These are phyloP conservation scores for Maniola hyperantus DNA, from an alignment of 2,888 invertebrate species.

Conservation along the genomic window DNA sequence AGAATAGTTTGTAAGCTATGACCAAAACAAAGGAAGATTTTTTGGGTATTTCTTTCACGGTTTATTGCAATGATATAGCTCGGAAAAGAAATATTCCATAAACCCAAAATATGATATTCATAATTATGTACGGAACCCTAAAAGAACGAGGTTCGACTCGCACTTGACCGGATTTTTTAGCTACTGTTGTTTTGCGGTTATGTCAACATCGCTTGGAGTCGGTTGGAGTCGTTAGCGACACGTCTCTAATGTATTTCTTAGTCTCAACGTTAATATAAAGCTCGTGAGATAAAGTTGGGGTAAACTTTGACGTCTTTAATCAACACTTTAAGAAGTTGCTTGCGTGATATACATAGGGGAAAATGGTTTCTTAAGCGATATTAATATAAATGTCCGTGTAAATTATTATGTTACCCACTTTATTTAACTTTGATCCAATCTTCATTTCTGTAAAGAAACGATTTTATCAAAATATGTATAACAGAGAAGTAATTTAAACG, in stretches of 20 bases:
- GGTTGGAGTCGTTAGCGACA: not conserved
- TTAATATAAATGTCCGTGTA: slow-evolving; percentile 9
- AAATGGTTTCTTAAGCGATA: slow-evolving; percentile 12
- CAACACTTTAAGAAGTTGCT: slow-evolving; percentile 23
- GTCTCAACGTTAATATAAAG: slow-evolving; percentile 7
- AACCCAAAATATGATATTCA: too few species aligned
- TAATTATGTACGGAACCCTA: too few species aligned
- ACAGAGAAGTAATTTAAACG: too few species aligned
- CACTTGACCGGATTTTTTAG: too few species aligned
- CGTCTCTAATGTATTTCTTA: slow-evolving; percentile 9
- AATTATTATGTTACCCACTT: not conserved
- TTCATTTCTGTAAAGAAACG: too few species aligned
- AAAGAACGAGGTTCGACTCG: too few species aligned
- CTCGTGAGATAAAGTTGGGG: slow-evolving; percentile 24
- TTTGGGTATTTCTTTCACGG: too few species aligned
- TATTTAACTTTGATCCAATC: not conserved
- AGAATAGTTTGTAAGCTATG: too few species aligned
- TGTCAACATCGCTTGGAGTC: not conserved
- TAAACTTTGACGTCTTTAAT: slow-evolving; percentile 27
- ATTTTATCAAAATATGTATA: too few species aligned
- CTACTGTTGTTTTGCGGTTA: not conserved
- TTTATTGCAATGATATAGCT: too few species aligned
- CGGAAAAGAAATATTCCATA: too few species aligned
- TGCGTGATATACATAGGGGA: slow-evolving; percentile 9
- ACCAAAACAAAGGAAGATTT: too few species aligned